Evolutionary conservation across 2,797 vertebrate genomes (phyloP), one percentile per base, ranked within the genome.

Genomic region (Cossypha dichroa): DNA sequence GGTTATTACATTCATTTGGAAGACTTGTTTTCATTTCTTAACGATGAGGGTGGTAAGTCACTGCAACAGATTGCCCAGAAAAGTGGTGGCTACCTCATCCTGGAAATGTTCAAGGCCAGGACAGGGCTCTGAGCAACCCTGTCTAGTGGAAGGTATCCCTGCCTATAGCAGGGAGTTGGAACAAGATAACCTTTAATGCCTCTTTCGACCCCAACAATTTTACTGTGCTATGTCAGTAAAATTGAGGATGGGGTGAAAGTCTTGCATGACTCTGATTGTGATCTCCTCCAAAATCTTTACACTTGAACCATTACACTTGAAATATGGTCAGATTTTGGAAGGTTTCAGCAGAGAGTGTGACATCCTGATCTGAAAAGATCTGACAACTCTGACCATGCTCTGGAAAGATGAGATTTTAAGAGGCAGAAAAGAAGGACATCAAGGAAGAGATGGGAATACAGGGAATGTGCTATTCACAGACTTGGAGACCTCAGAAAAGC

Each of bases 401-500:
- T 85, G 64, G 55, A 93, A 93, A 75, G 15, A 74, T 28, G 29
- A 75, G n/a, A 68, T 43, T 92, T 89, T 63, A 81, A 73, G 48
- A 87, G 45, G 33, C 58, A 82, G 36, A 64, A 49, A 78, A 74
- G 40, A 83, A 68, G 20, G 11, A 54, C 46, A 72, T 88, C 38
- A 66, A 52, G 41, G 36, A 92, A 83, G 43, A 81, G 43, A 88
- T 75, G 40, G 58, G 36, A 85, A 91, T 88, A 60, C 58, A 68
- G 25, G 36, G 34, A 92, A 72, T 1, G 0, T 54, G 52, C 45
- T 62, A n/a, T 62, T 91, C 72, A 85, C 58, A 85, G 59, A 52
- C n/a, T 63, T 68, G 22, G 45, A 85, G 64, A 79, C 54, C 54
- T 93, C 72, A 93, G 68, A 88, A 89, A 91, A 77, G 62, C 38